Percentiles rank a stretch among this genome's conserved stretches.
These are phyloP conservation scores for Pocillopora damicornis DNA, from an alignment of 64 coral and sea anemone genomes.

Conservation along the genomic window DNA sequence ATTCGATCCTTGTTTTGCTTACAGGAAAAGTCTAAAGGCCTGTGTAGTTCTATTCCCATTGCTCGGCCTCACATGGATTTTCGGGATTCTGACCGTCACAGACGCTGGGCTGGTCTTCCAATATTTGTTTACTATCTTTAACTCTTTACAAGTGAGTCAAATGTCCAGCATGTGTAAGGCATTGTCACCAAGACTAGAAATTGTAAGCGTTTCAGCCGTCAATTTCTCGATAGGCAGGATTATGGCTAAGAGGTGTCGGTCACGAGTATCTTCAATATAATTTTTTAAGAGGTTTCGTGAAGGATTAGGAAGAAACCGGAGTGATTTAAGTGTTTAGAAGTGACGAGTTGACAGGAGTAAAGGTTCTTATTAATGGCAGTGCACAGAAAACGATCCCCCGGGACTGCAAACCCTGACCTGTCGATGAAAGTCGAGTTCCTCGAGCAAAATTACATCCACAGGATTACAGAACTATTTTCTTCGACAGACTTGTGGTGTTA, in stretches of 20 bases:
- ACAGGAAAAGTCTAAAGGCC: slow-evolving; percentile 7
- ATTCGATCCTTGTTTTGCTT: neutral
- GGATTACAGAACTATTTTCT: no score
- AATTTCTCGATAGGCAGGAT: no score
- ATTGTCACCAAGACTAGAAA: neutral
- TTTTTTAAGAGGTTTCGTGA: no score
- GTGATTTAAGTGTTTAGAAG: no score
- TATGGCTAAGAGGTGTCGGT: no score
- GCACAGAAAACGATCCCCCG: neutral
- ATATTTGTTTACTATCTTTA: slow-evolving; percentile 50
- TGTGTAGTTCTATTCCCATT: slow-evolving; percentile 30
- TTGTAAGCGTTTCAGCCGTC: neutral
- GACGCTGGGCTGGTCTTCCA: slow-evolving; percentile 36
- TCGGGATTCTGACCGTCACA: slow-evolving; percentile 25
- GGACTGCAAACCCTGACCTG: no score
- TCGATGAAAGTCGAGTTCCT: no score
- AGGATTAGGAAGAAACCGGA: no score
- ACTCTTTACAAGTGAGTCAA: slow-evolving; percentile 40
- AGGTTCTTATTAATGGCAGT: neutral
- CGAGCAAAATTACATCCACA: no score
- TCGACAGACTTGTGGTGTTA: no score
- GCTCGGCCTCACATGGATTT: slow-evolving; percentile 34
- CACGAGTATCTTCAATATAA: no score
- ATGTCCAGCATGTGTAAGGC: neutral
- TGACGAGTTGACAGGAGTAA: no score